Evolutionary conservation across 2,888 invertebrate species (phyloP).

Genomic region (Drosophila infuscata): DNA sequence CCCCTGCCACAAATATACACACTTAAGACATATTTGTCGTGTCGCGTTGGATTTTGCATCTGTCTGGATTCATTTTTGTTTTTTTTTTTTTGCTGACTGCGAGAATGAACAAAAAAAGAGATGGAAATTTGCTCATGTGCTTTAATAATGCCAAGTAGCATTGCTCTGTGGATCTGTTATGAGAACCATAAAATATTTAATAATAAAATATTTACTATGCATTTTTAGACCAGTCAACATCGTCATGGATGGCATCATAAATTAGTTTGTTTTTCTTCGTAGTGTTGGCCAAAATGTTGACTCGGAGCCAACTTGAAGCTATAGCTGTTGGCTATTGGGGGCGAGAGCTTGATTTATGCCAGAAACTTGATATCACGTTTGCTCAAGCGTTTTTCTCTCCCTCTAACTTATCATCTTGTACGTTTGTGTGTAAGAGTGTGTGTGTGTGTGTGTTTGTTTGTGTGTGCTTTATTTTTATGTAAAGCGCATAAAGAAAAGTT

Average conservation of each 20-base stretch:
- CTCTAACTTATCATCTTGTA: conserved; percentile 14
- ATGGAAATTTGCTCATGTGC: conserved; percentile 33
- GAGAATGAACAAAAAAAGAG: conserved; percentile 17
- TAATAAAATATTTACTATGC: conserved; percentile 79
- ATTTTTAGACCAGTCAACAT: conserved; percentile 61
- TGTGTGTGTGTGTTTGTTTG: conserved; percentile 43
- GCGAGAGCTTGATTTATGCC: conserved; percentile 78
- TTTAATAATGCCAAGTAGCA: conserved; percentile 65
- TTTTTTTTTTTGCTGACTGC: conserved; percentile 9
- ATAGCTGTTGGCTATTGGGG: conserved; percentile 35
- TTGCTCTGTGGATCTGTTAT: conserved; percentile 46
- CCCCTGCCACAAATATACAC: neutral
- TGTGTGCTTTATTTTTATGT: conserved; percentile 75
- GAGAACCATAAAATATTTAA: conserved; percentile 80
- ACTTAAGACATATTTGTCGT: conserved; percentile 41
- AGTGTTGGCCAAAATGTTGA: conserved; percentile 72
- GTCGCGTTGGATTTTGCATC: conserved; percentile 33
- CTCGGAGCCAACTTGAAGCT: conserved; percentile 46
- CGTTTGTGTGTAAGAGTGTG: conserved; percentile 26
- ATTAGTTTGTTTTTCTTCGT: conserved; percentile 71
- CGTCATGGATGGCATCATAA: conserved; percentile 63
- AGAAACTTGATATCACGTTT: conserved; percentile 79
- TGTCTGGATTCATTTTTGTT: conserved; percentile 10
- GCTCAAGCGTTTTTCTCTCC: conserved; percentile 59
- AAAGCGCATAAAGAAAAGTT: conserved; percentile 79